Evolutionary conservation across 2,888 invertebrate species (phyloP).

Genomic region (Automeris io): DNA sequence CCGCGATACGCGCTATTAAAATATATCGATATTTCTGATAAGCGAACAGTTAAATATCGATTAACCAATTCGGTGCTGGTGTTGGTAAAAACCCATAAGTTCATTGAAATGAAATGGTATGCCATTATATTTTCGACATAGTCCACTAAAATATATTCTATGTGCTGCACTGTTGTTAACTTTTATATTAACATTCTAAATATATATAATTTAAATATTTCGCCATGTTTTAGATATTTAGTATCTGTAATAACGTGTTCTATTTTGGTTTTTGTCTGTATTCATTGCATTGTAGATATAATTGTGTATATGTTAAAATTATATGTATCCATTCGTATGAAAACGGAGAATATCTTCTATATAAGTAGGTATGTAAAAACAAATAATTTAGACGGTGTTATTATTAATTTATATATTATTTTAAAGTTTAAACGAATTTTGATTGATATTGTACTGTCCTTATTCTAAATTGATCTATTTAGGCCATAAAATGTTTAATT

Average conservation of each 20-base stretch:
- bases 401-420: too few species aligned
- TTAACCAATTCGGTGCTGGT: conserved; percentile 6
- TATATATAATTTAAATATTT: conserved; percentile 11
- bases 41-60: conserved; percentile 3
- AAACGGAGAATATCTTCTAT: background rate
- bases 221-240: conserved; percentile 8
- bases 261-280: conserved; percentile 4
- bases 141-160: background rate
- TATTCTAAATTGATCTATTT: too few species aligned
- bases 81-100: conserved; percentile 1
- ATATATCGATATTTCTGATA: too few species aligned
- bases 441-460: too few species aligned
- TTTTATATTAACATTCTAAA: background rate
- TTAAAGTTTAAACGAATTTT: too few species aligned
- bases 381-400: too few species aligned
- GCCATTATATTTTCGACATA: background rate
- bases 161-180: background rate
- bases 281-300: conserved; percentile 8
- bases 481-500: too few species aligned
- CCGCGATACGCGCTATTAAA: too few species aligned
- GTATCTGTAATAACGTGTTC: conserved; percentile 1
- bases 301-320: background rate
- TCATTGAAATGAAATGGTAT: background rate
- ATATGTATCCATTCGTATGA: background rate
- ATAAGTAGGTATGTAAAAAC: background rate